Conservation (phyloP, 2,113 vertebrate genomes). For the Mugil cephalus region DNA sequence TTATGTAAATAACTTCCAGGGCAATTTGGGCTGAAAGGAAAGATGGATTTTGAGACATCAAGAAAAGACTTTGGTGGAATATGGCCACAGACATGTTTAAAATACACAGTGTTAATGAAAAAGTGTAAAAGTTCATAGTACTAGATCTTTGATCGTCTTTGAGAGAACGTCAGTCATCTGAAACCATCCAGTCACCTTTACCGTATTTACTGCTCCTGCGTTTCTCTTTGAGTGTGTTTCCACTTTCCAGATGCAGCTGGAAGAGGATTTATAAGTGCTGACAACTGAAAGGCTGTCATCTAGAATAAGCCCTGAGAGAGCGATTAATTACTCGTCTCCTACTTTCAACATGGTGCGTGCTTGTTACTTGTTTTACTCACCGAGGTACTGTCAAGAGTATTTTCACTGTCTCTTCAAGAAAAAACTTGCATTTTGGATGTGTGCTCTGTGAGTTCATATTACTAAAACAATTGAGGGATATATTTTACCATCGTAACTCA, state of each 20-base stretch:
- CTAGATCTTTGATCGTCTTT: not conserved
- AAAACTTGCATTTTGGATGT: not conserved
- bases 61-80: not conserved
- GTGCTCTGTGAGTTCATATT: not conserved
- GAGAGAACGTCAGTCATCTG: not conserved
- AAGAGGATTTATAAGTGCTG: slow-evolving; percentile 25
- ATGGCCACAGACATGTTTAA: not conserved
- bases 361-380: not conserved
- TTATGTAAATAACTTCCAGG: slow-evolving; percentile 20
- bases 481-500: no score
- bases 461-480: no score
- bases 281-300: slow-evolving; percentile 49
- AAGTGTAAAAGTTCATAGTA: no score
- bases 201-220: no score
- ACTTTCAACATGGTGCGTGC: not conserved
- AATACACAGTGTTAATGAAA: not conserved
- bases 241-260: slow-evolving; percentile 1
- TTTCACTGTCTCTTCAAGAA: no score
- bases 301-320: slow-evolving; percentile 25
- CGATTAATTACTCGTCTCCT: slow-evolving; percentile 1
- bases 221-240: not conserved
- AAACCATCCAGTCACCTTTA: not conserved
- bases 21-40: not conserved
- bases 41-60: not conserved
- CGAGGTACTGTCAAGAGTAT: not conserved